Evolutionary conservation across 2,888 invertebrate species (phyloP), one percentile per base, ranked within the genome.

Genomic region (Stenolophus ochropezus): DNA sequence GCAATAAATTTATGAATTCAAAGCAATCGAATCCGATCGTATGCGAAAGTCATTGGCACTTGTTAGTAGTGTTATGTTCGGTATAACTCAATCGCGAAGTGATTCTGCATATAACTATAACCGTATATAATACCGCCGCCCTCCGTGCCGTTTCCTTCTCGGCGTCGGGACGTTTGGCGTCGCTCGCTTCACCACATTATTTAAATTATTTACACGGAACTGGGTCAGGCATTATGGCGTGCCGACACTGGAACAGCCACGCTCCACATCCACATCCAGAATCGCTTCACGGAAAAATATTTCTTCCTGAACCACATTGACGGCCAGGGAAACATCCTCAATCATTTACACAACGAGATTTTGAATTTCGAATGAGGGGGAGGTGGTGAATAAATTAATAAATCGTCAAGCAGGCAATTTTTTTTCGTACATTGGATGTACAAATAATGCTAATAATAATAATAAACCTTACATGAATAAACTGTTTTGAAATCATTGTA

Each of bases 191-290:
- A 16, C 23, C 51, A 53, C 75, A 75, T 75, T 75, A 75, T 75
- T 75, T 75, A 75, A 75, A 75, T 75, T 75, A 75, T 75, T 75
- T 75, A 75, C 75, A 75, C 25, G 53, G 53, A 75, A 75, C 75
- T 75, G 53, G 75, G 75, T 75, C 75, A 75, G 75, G 53, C 75
- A 56, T 75, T 75, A 75, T 53, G 18, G 75, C 75, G 25, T 75
- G 27, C 75, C 27, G 73, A 6, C 20, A 27, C 6, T 5, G 14
- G 27, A 14, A 18, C 1, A 16, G 6, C 69, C 25, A 42, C 33
- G 33, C 11, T 42, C 33, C 33, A 8, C 33, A 42, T 11, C 33
- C 11, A 11, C 33, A 42, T 42, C 4, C 33, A 5, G 33, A 3
- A 33, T 8, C 33, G 33, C n/a, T n/a, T n/a, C n/a, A n/a, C n/a